Conservation (phyloP, 1,140 invertebrate genomes). For the Aphaenogaster floridana region DNA sequence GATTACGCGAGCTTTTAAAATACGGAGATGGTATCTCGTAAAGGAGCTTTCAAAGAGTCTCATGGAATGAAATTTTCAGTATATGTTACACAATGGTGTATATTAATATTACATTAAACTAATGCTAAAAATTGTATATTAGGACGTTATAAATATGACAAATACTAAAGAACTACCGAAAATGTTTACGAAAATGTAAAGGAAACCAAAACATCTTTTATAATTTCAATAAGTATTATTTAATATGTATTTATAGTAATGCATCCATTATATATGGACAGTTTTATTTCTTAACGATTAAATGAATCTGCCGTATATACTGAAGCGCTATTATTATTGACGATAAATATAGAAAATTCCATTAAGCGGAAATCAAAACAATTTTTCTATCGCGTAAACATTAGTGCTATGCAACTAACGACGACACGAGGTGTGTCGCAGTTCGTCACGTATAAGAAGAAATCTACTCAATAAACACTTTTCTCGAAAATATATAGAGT, state of each 20-base stretch:
- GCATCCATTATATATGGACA: not conserved
- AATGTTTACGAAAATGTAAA: not conserved
- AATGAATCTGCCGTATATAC: not conserved
- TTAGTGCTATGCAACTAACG: not conserved
- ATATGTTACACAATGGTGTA: not conserved
- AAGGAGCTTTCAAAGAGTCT: not conserved
- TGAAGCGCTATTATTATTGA: not conserved
- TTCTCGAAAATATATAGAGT: not conserved
- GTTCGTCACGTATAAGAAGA: not conserved
- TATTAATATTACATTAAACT: not conserved
- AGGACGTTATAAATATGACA: not conserved
- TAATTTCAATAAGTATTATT: not conserved
- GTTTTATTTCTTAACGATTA: not conserved
- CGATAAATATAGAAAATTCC: not conserved
- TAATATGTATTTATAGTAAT: not conserved
- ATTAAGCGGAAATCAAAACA: not conserved
- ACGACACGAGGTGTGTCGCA: not conserved
- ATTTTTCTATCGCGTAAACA: not conserved
- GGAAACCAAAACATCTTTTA: not conserved
- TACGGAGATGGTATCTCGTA: slow-evolving; percentile 3
- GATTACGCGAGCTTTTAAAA: slow-evolving; percentile 34
- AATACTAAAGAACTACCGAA: not conserved
- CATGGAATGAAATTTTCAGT: not conserved
- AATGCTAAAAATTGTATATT: not conserved
- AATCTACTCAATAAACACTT: not conserved